Percentiles rank a stretch among this genome's conserved stretches.
Conservation (phyloP, 2,888 invertebrate genomes). For the Megaustenia siamemsis region DNA sequence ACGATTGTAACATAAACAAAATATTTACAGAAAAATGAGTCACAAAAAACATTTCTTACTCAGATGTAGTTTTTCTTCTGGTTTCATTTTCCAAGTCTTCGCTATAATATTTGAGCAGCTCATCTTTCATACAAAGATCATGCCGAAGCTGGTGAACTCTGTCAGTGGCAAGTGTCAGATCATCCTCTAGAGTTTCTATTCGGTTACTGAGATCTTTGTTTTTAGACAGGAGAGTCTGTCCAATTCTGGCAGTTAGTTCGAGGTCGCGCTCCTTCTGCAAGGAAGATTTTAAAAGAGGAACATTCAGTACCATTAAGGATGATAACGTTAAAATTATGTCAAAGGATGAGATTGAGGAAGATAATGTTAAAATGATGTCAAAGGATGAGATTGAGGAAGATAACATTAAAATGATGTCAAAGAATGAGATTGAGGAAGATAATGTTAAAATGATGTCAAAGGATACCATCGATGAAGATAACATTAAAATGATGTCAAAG, state of each 20-base stretch:
- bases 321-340: too few species aligned
- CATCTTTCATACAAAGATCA: slow-evolving; percentile 94
- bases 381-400: too few species aligned
- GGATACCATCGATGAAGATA: too few species aligned
- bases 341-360: too few species aligned
- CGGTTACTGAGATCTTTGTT: slow-evolving; percentile 83
- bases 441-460: too few species aligned
- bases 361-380: too few species aligned
- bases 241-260: slow-evolving; percentile 98
- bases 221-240: slow-evolving; percentile 94
- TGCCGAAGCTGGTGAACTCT: slow-evolving; percentile 88
- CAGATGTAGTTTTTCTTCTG: background rate
- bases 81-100: slow-evolving; percentile 88
- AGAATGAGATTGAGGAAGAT: too few species aligned
- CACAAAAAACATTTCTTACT: slow-evolving; percentile 6
- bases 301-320: background rate
- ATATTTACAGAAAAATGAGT: too few species aligned
- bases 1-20: background rate
- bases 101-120: slow-evolving; percentile 90
- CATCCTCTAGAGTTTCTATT: slow-evolving; percentile 83
- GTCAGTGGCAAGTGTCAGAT: slow-evolving; percentile 74
- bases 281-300: background rate
- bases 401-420: too few species aligned
- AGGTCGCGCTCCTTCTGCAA: slow-evolving; percentile 98
- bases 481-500: too few species aligned